Evolutionary conservation across 2,888 invertebrate genomes (phyloP).

Genomic region (Trissoscelio sp.): DNA sequence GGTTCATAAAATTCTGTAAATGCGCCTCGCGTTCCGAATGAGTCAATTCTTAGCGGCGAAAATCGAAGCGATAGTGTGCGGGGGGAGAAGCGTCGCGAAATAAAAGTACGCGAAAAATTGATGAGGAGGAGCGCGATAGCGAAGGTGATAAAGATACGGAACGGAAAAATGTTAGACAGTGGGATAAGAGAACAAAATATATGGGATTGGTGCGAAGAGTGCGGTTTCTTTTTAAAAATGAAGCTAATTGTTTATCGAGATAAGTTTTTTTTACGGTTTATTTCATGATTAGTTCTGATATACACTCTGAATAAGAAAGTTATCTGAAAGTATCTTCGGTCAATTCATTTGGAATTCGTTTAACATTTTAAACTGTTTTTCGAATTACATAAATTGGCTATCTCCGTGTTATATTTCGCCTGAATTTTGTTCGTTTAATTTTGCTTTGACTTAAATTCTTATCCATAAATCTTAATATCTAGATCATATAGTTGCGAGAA

Average conservation of each 20-base stretch:
- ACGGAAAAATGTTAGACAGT: not conserved
- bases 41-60: slow-evolving; percentile 8
- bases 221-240: not conserved
- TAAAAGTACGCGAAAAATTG: slow-evolving; percentile 16
- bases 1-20: slow-evolving; percentile 16
- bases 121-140: slow-evolving; percentile 13
- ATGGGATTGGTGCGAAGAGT: not conserved
- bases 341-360: not conserved
- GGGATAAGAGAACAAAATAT: slow-evolving; percentile 1
- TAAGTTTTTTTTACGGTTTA: not conserved
- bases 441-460: not conserved
- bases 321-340: no score
- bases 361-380: not conserved
- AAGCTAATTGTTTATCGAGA: not conserved
- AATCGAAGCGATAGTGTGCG: slow-evolving; percentile 17
- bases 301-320: not conserved
- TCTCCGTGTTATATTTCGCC: no score
- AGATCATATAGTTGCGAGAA: not conserved
- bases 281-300: not conserved
- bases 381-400: not conserved
- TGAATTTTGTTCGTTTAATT: not conserved
- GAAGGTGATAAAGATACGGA: slow-evolving; percentile 12
- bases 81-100: not conserved
- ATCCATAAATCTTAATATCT: not conserved
- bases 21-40: not conserved